A percentile compares a stretch with the other conserved stretches of the same genome.
Evolutionary conservation across 2,797 vertebrate species (phyloP).

Genomic region (Alexandromys oeconomus): DNA sequence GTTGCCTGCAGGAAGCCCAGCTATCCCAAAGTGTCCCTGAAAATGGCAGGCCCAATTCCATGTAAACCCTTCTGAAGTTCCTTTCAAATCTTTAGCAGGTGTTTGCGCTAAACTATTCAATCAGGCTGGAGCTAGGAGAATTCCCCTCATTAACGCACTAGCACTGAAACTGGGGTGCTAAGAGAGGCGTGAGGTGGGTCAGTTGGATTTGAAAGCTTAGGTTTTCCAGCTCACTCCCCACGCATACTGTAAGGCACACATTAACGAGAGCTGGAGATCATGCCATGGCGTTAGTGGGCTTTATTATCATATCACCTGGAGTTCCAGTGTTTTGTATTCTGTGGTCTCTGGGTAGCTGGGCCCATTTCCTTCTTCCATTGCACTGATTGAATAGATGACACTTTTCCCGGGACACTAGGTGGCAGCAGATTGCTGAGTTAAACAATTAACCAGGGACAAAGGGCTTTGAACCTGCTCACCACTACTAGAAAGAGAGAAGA

Average conservation of each 20-base stretch:
- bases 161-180: background rate
- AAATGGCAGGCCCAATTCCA: background rate
- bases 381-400: background rate
- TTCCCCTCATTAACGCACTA: conserved; percentile 17
- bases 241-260: background rate
- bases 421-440: conserved; percentile 76
- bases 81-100: conserved; percentile 1
- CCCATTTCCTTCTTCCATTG: background rate
- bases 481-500: background rate
- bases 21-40: background rate
- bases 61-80: background rate
- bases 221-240: background rate
- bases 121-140: background rate
- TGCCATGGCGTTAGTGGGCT: no score
- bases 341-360: background rate
- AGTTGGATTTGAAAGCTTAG: conserved; percentile 27
- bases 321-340: background rate
- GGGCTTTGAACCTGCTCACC: background rate
- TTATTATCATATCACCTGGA: background rate
- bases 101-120: background rate
- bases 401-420: conserved; percentile 66
- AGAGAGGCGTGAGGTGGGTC: background rate
- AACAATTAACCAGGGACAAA: conserved; percentile 18
- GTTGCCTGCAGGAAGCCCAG: background rate
- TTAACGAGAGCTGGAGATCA: background rate